Evolutionary conservation across 1,140 invertebrate species (phyloP), one percentile per base, ranked within the genome.

Genomic region (Pseudomyrmex concolor): DNA sequence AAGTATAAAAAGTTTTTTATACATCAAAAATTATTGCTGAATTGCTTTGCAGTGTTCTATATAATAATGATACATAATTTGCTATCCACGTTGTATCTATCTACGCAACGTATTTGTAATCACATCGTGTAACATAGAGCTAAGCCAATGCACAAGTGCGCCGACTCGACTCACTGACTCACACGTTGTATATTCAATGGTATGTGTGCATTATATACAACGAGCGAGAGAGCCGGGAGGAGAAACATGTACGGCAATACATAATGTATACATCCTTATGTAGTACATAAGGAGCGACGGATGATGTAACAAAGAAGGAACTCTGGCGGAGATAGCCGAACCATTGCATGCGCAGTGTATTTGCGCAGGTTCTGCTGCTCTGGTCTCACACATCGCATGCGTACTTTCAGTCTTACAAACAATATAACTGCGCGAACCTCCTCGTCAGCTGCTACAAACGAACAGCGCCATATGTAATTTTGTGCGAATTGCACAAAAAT

Each of bases 221-320:
- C 72, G 64, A 60, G 71, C 60, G 25, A 25, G 84, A 67, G 80
- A 84, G 78, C 62, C 34, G 78, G 83, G 84, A 84, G 86, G 84
- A 25, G 25, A 25, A 25, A 89, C 84, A 86, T 89, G 86, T 89
- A 80, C 83, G 82, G 45, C 9, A 67, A 87, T 92, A 92, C 66
- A 91, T 91, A 90, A 92, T 91, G 70, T 92, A 90, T 83, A 84
- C 74, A 84, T 64, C 64, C 54, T 76, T 91, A 88, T 91, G 51
- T 88, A 90, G 80, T 92, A 91, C 86, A 92, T 92, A 91, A 86
- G 86, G 71, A 71, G 70, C 83, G 89, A 90, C 84, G 89, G 89
- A 89, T 94, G 93, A 94, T 93, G 93, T 93, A 93, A 94, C 92
- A 92, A 93, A 93, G 92, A 89, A 90, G 88, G 86, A 86, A 82